Percentiles rank a stretch among this genome's conserved stretches.
phyloP scores from a whole-genome alignment of 2,113 vertebrate genomes.

The Myiagra hebetior region DNA sequence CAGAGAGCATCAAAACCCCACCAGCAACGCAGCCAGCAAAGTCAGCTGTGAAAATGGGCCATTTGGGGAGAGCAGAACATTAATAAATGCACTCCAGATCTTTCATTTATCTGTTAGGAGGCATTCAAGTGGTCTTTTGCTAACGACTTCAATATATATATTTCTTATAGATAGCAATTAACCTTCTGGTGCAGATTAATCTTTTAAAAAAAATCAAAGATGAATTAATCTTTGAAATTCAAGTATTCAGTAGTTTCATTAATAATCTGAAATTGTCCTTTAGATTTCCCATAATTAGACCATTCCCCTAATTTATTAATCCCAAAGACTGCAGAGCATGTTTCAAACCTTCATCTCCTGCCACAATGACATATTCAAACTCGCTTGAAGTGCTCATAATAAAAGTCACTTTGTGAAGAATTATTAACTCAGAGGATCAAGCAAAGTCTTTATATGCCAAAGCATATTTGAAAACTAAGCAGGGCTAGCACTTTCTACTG shows the following conservation, averaged over 20 bases:
- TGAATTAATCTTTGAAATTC: slow-evolving; percentile 52
- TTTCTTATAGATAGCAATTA: slow-evolving; percentile 53
- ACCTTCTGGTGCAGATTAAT: slow-evolving; percentile 51
- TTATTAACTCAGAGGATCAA: slow-evolving; percentile 62
- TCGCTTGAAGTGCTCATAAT: slow-evolving; percentile 38
- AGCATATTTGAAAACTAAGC: slow-evolving; percentile 22
- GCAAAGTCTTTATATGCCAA: slow-evolving; percentile 5
- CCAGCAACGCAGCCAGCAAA: not conserved
- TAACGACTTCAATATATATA: slow-evolving; percentile 21
- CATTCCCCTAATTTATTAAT: slow-evolving; percentile 60
- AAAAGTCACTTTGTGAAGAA: slow-evolving; percentile 59
- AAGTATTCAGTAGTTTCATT: slow-evolving; percentile 17
- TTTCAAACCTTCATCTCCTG: slow-evolving; percentile 53
- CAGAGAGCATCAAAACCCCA: not conserved
- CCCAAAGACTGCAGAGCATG: slow-evolving; percentile 34
- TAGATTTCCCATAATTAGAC: slow-evolving; percentile 49
- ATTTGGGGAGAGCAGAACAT: not conserved
- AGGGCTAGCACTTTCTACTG: not conserved
- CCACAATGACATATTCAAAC: slow-evolving; percentile 63
- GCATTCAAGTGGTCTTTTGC: slow-evolving; percentile 32
- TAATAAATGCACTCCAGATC: not conserved
- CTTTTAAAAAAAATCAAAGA: slow-evolving; percentile 39
- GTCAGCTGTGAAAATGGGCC: not conserved
- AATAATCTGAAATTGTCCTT: slow-evolving; percentile 55
- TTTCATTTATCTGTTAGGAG: slow-evolving; percentile 24